Base-by-base conservation (phyloP, 2,113 vertebrate species). In the Chaetorhynchus papuensis region DNA sequence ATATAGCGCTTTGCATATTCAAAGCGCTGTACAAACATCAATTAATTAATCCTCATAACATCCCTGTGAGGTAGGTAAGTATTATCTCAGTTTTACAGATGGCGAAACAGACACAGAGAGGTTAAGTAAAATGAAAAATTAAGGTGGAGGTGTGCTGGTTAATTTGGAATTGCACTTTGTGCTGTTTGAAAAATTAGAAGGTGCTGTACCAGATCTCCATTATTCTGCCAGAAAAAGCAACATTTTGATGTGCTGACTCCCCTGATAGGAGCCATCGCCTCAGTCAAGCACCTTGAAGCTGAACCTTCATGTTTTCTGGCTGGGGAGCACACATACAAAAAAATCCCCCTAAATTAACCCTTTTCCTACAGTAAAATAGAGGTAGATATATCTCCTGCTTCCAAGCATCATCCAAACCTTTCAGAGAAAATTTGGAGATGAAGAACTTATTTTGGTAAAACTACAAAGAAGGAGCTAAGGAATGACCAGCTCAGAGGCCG, bases 71-170 rank as follows among this genome's bases (percentile, higher is more conserved):
- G 93, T 96, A 92, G 94, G 96, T 89, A 96, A 81, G 95, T 95
- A 97, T 97, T 97, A 97, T 97, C 96, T 97, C 93, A 49, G 78
- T 80, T 95, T 96, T 96, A 96, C 97, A 97, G 96, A 96, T 97
- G 92, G 95, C 27, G 57, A 96, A 96, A 92, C 86, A 93, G 94
- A 94, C 94, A 88, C 87, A 83, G 87, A 93, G 84, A 97, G 94
- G 96, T 96, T 97, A 96, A 96, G 93, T 89, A 93, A 96, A 96
- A 97, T 94, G 91, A 95, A 92, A 94, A 93, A 96, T 95, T 87
- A 78, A 96, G 89, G 89, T 94, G 93, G 79, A 93, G 76, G 93
- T 96, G 79, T 93, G 90, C 87, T 96, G 87, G 94, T 93, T 97
- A 97, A 96, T 96, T 97, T 96, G 92, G 92, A 97, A 93, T 87